These are phyloP conservation scores for Pampus argenteus DNA, from an alignment of 2,797 vertebrate species.

Conservation along the genomic window DNA sequence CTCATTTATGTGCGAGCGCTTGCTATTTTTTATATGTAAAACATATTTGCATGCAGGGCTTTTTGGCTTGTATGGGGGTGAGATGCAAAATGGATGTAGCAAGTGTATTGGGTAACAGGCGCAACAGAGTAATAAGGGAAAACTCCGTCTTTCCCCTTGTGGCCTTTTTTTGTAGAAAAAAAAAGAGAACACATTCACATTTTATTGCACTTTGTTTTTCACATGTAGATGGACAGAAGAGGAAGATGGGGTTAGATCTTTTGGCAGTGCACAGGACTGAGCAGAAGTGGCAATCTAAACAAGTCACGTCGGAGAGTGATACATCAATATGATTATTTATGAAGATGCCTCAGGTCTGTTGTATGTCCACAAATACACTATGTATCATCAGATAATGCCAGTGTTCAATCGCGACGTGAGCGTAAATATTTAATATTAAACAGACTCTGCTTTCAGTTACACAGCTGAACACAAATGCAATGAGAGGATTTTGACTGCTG, in stretches of 20 bases:
- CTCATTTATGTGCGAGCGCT: slow-evolving; percentile 32
- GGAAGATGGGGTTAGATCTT: slow-evolving; percentile 54
- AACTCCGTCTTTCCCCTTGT: slow-evolving; percentile 41
- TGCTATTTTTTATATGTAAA: slow-evolving; percentile 39
- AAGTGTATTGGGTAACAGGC: slow-evolving; percentile 43
- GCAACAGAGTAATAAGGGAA: slow-evolving; percentile 46
- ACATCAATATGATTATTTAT: slow-evolving; percentile 50
- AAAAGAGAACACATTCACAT: slow-evolving; percentile 50
- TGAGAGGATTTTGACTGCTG: slow-evolving; percentile 53
- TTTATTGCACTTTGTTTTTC: slow-evolving; percentile 66
- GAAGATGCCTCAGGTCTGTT: slow-evolving; percentile 25
- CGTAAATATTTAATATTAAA: slow-evolving; percentile 59
- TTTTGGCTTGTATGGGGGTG: background rate
- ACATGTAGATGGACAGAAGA: slow-evolving; percentile 30
- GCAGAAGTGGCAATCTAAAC: slow-evolving; percentile 27
- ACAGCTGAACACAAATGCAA: slow-evolving; percentile 34
- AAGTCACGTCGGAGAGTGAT: slow-evolving; percentile 8
- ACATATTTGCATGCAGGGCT: slow-evolving; percentile 19
- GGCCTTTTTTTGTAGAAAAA: slow-evolving; percentile 53
- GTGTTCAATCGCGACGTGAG: slow-evolving; percentile 26
- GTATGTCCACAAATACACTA: slow-evolving; percentile 33
- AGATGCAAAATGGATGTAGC: slow-evolving; percentile 27
- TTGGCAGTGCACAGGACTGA: slow-evolving; percentile 33
- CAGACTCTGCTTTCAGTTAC: slow-evolving; percentile 47
- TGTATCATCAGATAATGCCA: slow-evolving; percentile 30